Conservation (phyloP, 2,797 vertebrate species). For the Sebastiscus tertius region DNA sequence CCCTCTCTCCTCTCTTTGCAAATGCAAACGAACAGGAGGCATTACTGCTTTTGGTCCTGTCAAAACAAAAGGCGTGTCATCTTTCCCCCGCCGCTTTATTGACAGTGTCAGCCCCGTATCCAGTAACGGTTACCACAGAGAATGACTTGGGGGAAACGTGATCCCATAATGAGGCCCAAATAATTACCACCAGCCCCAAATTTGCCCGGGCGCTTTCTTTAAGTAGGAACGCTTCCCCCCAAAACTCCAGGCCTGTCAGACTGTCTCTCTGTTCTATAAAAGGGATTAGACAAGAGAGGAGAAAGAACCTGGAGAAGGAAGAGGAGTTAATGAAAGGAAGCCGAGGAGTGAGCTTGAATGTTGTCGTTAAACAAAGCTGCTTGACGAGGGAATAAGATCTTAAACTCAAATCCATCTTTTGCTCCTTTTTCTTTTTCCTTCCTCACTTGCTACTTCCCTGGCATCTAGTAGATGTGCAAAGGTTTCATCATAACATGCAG, state of each 20-base stretch:
- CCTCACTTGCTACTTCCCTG: background rate
- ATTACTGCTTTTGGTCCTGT: conserved; percentile 76
- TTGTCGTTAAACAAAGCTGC: background rate
- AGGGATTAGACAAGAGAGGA: conserved; percentile 62
- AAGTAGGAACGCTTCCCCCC: conserved; percentile 59
- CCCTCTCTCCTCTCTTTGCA: conserved; percentile 43
- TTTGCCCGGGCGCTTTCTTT: conserved; percentile 72
- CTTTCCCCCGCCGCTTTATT: conserved; percentile 74
- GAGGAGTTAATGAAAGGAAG: conserved; percentile 40
- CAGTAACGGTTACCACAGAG: conserved; percentile 74
- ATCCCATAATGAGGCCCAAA: conserved; percentile 81
- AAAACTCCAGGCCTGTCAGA: conserved; percentile 48
- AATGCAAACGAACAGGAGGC: conserved; percentile 69
- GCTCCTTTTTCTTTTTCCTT: background rate
- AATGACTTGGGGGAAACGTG: conserved; percentile 69
- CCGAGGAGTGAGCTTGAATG: conserved; percentile 21
- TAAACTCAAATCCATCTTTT: background rate
- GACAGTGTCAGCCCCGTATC: conserved; percentile 76
- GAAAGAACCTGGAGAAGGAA: conserved; percentile 55
- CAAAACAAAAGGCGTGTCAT: conserved; percentile 81
- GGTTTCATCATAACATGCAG: conserved; percentile 8
- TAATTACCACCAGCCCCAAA: conserved; percentile 79
- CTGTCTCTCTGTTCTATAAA: conserved; percentile 73
- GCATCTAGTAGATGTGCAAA: background rate
- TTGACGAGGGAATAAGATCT: background rate